Evolutionary conservation across 2,797 vertebrate species (phyloP), one percentile per base, ranked within the genome.

Genomic region (Sebastes variabilis): DNA sequence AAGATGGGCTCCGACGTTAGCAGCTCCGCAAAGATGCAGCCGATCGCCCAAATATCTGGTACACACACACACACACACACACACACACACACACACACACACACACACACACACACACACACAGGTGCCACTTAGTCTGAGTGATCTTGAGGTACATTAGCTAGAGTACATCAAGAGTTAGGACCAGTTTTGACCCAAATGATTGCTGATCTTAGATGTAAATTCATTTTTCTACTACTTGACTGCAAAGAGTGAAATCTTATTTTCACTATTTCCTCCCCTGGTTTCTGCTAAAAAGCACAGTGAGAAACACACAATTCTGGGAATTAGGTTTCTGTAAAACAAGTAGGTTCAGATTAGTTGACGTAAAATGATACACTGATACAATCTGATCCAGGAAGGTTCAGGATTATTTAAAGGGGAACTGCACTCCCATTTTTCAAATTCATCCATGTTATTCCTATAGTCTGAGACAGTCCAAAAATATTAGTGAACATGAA

Each of bases 1-100:
- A 99, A 99, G 91, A 99, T 99, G 66, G 98, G 98, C 92, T 99
- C 98, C 0, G 98, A 99, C 46, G 98, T 99, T 91, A 99, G 95
- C 30, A 99, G 94, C 93, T 99, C 98, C 5, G 98, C 98, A 93
- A 99, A 99, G 96, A 99, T 99, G 92, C 98, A 99, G 90, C 98
- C 98, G 61, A 99, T 99, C 20, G 98, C 98, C 98, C 98, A 99
- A 88, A 99, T 99, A 94, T 99, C 98, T 99, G 84, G 30, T 1
- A 81, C 18, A 52, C 8, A 70, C 67, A 80, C 30, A 87, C 25
- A 75, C n/a, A 84, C 38, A 74, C 66, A 73, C 29, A 0, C 56
- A 74, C 32, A 68, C 38, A 75, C 27, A 72, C 10, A 29, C 16
- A 59, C 54, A 71, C 25, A 68, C 22, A 61, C 8, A 55, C 8